These are phyloP conservation scores for Ancistrus triradiatus DNA, from an alignment of 2,113 vertebrate genomes.

Conservation along the genomic window DNA sequence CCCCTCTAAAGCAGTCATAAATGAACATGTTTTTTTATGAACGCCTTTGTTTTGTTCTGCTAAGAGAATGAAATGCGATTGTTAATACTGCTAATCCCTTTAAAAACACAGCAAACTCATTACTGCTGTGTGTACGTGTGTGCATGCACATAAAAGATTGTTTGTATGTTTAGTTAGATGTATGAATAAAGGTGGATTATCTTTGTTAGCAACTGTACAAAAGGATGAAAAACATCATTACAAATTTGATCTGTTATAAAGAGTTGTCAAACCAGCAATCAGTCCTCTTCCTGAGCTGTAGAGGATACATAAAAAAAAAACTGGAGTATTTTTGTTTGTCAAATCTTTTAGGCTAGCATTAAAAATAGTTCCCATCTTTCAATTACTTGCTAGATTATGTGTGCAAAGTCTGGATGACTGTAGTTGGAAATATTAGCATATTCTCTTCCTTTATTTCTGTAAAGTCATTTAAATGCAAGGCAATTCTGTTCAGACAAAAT, in stretches of 20 bases:
- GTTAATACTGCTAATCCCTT: conserved; percentile 50
- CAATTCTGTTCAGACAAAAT: too few relatives aligned
- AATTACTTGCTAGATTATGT: too few relatives aligned
- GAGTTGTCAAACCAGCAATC: too few relatives aligned
- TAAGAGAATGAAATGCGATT: conserved; percentile 52
- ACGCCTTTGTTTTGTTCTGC: conserved; percentile 52
- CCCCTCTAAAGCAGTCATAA: conserved; percentile 42
- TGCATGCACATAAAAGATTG: conserved; percentile 17
- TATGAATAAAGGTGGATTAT: conserved; percentile 44
- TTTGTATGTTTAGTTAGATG: conserved; percentile 12
- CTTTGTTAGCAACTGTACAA: conserved; percentile 41
- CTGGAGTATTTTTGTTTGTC: too few relatives aligned
- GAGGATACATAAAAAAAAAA: too few relatives aligned
- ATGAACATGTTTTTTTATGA: conserved; percentile 45
- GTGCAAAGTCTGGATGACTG: too few relatives aligned
- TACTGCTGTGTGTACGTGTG: conserved; percentile 33
- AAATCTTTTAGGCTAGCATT: too few relatives aligned
- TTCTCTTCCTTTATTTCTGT: background rate
- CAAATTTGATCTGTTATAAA: conserved; percentile 32
- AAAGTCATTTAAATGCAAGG: too few relatives aligned
- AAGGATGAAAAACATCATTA: conserved; percentile 36
- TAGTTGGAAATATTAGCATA: background rate
- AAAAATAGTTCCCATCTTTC: too few relatives aligned
- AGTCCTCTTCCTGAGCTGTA: too few relatives aligned
- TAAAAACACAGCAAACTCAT: conserved; percentile 49